These are phyloP conservation scores for Xylota segnis DNA, from an alignment of 2,888 invertebrate species.

Conservation along the genomic window DNA sequence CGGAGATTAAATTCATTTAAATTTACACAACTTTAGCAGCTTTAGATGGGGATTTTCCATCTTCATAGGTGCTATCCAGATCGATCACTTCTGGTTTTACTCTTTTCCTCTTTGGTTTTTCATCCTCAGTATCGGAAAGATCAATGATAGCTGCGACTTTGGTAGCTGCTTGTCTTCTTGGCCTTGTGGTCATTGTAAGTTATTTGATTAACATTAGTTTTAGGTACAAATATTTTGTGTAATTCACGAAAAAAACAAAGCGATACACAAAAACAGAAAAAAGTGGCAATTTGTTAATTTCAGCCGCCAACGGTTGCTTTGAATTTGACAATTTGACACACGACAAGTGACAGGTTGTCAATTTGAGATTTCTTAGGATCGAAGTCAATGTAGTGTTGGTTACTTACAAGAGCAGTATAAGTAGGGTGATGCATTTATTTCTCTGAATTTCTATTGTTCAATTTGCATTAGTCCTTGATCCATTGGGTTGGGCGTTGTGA, in stretches of 20 bases:
- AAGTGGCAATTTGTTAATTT: not conserved
- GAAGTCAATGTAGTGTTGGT: not conserved
- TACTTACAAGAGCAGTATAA: not conserved
- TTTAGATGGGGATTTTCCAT: not conserved
- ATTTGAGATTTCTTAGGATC: not conserved
- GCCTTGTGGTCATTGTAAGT: slow-evolving; percentile 51
- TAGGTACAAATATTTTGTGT: not conserved
- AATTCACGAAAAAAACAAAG: slow-evolving; percentile 5
- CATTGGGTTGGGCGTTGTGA: too few species aligned
- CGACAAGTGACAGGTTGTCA: not conserved
- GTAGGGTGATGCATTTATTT: too few species aligned
- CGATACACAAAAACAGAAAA: not conserved
- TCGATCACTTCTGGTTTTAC: not conserved
- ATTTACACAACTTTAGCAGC: slow-evolving; percentile 49
- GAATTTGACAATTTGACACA: slow-evolving; percentile 21
- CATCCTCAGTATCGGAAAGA: slow-evolving; percentile 80
- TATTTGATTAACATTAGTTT: slow-evolving; percentile 2
- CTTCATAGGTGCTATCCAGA: slow-evolving; percentile 29
- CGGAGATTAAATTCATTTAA: not conserved
- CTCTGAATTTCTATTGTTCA: too few species aligned
- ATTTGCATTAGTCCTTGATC: too few species aligned
- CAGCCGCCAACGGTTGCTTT: slow-evolving; percentile 29
- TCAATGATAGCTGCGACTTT: slow-evolving; percentile 78
- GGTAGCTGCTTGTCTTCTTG: slow-evolving; percentile 78
- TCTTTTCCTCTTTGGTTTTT: slow-evolving; percentile 62